These are phyloP conservation scores for Propithecus coquereli DNA, from an alignment of 2,113 vertebrate species.

Conservation along the genomic window DNA sequence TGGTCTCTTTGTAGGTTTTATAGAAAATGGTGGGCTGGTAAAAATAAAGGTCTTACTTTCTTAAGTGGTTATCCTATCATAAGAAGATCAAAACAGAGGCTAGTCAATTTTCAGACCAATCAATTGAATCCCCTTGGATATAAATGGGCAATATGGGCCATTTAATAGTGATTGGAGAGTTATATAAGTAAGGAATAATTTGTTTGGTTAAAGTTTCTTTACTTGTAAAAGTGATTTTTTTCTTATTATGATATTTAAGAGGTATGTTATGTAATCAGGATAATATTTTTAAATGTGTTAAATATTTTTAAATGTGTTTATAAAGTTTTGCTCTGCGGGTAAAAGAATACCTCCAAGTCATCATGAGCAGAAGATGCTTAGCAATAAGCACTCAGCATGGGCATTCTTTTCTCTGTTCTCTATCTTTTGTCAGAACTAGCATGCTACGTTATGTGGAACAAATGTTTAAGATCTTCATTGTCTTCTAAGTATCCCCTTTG, in stretches of 20 bases:
- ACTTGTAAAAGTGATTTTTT: not conserved
- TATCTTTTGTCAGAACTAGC: not conserved
- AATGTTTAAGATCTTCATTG: not conserved
- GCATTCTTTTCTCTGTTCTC: not conserved
- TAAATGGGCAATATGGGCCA: not conserved
- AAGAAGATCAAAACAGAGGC: constrained; percentile 54
- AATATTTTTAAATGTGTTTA: not conserved
- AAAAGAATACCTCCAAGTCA: not conserved
- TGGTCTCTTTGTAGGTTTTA: constrained; percentile 57
- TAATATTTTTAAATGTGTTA: not conserved
- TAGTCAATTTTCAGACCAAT: constrained; percentile 58
- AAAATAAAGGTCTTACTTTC: constrained; percentile 51
- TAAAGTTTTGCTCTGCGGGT: not conserved
- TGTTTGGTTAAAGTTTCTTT: constrained; percentile 29
- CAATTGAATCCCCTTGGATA: constrained; percentile 10
- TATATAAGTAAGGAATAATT: constrained; percentile 20
- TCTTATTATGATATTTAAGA: constrained; percentile 14
- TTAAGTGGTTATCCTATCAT: constrained; percentile 53
- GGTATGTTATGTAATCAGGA: not conserved
- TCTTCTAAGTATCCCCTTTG: not conserved
- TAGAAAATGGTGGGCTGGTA: constrained; percentile 43
- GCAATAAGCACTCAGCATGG: not conserved
- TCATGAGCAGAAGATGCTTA: not conserved
- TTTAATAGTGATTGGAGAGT: not conserved
- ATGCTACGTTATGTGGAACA: not conserved